Conservation (phyloP, 2,113 vertebrate species). For the Cochlearius cochlearius region DNA sequence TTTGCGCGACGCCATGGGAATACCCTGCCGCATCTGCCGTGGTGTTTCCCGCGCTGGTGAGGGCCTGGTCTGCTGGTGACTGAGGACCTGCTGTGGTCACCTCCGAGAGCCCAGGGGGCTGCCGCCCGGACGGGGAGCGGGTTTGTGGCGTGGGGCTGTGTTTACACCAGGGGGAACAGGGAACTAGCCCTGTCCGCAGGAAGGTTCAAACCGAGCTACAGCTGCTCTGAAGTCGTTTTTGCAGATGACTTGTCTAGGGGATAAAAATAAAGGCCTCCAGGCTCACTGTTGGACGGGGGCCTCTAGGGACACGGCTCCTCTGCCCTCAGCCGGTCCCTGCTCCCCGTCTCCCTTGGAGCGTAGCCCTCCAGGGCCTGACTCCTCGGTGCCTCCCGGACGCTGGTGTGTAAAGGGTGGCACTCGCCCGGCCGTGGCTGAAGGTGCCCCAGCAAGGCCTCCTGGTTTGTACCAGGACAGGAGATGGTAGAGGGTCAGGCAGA, state of each 20-base stretch:
- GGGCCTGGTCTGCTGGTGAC: neutral
- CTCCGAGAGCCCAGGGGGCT: rapidly evolving
- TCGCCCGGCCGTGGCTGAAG: neutral
- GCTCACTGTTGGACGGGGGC: rapidly evolving
- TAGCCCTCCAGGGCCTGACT: neutral
- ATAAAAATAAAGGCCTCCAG: neutral
- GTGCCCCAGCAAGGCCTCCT: neutral
- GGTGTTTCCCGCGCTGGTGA: rapidly evolving
- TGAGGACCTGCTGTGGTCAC: neutral
- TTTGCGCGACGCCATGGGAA: neutral
- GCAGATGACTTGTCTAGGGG: neutral
- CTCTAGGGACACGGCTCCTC: neutral
- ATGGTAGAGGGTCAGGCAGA: neutral
- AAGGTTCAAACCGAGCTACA: neutral
- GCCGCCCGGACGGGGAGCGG: rapidly evolving
- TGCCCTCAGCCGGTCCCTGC: neutral
- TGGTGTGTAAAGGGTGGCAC: neutral
- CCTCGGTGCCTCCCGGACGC: rapidly evolving
- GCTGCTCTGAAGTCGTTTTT: neutral
- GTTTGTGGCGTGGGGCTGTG: neutral
- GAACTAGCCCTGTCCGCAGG: neutral
- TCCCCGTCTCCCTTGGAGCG: rapidly evolving
- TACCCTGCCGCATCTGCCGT: neutral
- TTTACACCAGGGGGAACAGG: neutral
- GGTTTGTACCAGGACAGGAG: neutral